Conservation (phyloP, 2,113 vertebrate genomes). For the Plectropomus leopardus region DNA sequence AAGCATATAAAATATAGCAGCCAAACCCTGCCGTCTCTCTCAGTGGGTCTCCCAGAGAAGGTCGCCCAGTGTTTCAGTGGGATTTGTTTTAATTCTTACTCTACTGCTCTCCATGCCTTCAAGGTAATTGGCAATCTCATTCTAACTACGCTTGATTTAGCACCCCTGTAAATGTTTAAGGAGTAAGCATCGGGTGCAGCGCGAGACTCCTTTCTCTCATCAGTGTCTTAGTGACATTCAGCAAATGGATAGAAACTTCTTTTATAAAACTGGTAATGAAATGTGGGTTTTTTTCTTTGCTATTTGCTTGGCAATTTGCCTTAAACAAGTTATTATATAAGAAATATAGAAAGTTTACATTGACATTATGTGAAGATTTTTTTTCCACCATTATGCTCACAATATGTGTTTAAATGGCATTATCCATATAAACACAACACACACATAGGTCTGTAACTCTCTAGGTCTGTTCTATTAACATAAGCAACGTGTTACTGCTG, state of each 20-base stretch:
- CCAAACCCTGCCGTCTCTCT: conserved; percentile 58
- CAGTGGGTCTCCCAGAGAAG: conserved; percentile 54
- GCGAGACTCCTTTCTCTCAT: conserved; percentile 48
- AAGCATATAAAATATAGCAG: conserved; percentile 75
- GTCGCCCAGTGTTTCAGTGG: conserved; percentile 56
- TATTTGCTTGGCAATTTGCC: conserved; percentile 15
- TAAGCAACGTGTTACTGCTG: background rate
- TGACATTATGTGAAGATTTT: background rate
- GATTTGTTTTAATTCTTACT: conserved; percentile 75
- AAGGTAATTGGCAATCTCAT: conserved; percentile 78
- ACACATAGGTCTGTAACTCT: conserved; percentile 14
- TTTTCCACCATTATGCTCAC: conserved; percentile 1
- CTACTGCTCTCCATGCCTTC: conserved; percentile 59
- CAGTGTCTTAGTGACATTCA: conserved; percentile 51
- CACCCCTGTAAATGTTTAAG: conserved; percentile 70
- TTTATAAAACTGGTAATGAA: conserved; percentile 51
- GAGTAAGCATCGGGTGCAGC: conserved; percentile 63
- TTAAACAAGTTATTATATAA: conserved; percentile 37
- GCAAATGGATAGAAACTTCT: conserved; percentile 54
- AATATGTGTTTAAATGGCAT: conserved; percentile 27
- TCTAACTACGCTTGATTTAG: conserved; percentile 73
- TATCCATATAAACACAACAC: conserved; percentile 17
- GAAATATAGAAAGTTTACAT: conserved; percentile 33
- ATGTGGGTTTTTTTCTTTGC: conserved; percentile 29
- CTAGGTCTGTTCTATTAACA: conserved; percentile 20